A percentile compares a stretch with the other conserved stretches of the same genome.
phyloP scores from a whole-genome alignment of 2,113 vertebrate species.

The Oriolus oriolus region DNA sequence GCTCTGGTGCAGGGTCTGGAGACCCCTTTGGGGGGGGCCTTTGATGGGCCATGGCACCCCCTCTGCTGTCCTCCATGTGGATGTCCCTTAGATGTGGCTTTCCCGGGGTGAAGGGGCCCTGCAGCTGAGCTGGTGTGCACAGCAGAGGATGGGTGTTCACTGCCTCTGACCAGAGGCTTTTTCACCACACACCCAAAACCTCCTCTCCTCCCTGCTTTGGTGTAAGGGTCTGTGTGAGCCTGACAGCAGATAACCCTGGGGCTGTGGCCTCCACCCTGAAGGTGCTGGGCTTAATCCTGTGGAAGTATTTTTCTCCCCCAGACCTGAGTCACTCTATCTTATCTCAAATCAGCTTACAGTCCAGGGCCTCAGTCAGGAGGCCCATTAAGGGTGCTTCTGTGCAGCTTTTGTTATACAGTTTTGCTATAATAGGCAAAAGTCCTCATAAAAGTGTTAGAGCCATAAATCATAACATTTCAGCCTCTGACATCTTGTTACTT shows the following conservation, averaged over 20 bases:
- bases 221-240: neutral
- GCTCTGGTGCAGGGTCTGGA: neutral
- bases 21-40: neutral
- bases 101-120: accelerated
- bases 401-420: neutral
- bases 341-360: neutral
- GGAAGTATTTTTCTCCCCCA: neutral
- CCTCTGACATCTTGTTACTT: neutral
- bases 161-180: neutral
- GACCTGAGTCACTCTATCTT: neutral
- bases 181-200: neutral
- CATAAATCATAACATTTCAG: neutral
- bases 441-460: neutral
- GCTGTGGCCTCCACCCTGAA: neutral
- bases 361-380: neutral
- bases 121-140: neutral
- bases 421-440: neutral
- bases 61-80: neutral
- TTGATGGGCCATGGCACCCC: neutral
- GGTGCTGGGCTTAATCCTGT: neutral
- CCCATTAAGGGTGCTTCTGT: neutral
- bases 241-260: neutral
- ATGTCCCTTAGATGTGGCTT: neutral
- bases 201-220: accelerated
- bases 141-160: neutral